Conservation (phyloP, 1,140 invertebrate species). For the Galleria mellonella region DNA sequence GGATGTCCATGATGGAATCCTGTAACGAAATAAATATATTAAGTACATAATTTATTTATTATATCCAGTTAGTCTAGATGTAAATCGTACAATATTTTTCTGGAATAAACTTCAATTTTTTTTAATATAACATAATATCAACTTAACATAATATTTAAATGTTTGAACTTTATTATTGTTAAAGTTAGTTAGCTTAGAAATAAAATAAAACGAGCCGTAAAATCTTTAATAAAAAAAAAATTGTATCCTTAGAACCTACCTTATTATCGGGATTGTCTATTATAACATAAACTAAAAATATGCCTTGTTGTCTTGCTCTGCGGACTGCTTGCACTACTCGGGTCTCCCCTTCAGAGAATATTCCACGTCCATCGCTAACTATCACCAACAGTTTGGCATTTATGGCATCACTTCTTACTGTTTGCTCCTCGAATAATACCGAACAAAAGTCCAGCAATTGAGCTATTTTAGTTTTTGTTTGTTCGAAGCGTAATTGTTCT, state of each 20-base stretch:
- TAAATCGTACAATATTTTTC: too few species aligned
- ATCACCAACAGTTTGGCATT: conserved; percentile 91
- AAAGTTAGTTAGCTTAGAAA: too few species aligned
- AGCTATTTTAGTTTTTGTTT: conserved; percentile 87
- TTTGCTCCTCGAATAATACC: conserved; percentile 79
- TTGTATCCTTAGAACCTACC: too few species aligned
- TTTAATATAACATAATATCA: too few species aligned
- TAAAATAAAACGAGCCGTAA: too few species aligned
- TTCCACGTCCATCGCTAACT: conserved; percentile 94
- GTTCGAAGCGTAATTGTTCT: conserved; percentile 86
- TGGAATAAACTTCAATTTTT: too few species aligned
- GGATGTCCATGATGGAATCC: conserved; percentile 95
- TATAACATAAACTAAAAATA: conserved; percentile 97
- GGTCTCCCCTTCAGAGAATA: conserved; percentile 92
- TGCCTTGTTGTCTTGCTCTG: conserved; percentile 83
- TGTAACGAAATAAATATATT: conserved; percentile 50
- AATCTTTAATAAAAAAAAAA: too few species aligned
- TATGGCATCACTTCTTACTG: conserved; percentile 76
- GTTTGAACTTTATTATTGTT: too few species aligned
- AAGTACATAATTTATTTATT: too few species aligned
- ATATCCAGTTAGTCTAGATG: too few species aligned
- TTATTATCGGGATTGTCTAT: conserved; percentile 95
- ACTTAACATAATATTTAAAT: too few species aligned
- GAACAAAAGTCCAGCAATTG: conserved; percentile 87
- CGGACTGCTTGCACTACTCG: conserved; percentile 86